These are phyloP conservation scores for Urocynchramus pylzowi DNA, from an alignment of 2,113 vertebrate species.

Conservation along the genomic window DNA sequence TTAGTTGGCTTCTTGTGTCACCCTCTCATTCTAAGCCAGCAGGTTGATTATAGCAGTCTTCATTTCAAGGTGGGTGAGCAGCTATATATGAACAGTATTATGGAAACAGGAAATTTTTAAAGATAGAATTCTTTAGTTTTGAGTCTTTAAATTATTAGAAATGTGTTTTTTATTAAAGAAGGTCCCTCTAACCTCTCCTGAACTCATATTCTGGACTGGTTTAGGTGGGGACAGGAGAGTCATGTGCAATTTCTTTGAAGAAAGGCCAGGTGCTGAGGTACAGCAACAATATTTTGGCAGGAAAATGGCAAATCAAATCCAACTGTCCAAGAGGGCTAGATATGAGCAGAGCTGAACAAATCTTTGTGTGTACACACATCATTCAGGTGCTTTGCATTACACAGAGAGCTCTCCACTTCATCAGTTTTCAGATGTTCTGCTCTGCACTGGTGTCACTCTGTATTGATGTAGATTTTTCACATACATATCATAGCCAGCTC, in stretches of 20 bases:
- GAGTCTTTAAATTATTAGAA: slow-evolving; percentile 11
- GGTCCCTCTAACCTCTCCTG: slow-evolving; percentile 19
- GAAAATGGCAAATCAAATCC: slow-evolving; percentile 63
- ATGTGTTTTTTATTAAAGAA: background rate
- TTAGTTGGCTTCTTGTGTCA: background rate
- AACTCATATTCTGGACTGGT: slow-evolving; percentile 32
- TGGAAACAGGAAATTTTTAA: background rate
- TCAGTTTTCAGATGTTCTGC: slow-evolving; percentile 48
- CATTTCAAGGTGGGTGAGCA: background rate
- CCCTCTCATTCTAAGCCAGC: background rate
- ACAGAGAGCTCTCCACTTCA: slow-evolving; percentile 44
- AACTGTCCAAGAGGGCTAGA: slow-evolving; percentile 59
- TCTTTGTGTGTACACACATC: slow-evolving; percentile 52
- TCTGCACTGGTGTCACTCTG: slow-evolving; percentile 10
- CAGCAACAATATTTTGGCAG: slow-evolving; percentile 57
- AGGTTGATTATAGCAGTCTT: background rate
- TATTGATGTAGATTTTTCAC: slow-evolving; percentile 46
- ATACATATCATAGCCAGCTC: background rate
- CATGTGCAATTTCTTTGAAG: slow-evolving; percentile 33
- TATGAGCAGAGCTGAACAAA: slow-evolving; percentile 57
- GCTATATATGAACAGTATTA: background rate
- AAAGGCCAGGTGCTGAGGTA: slow-evolving; percentile 55
- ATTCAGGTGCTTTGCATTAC: slow-evolving; percentile 65
- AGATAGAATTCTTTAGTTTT: background rate
- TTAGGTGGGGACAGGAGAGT: slow-evolving; percentile 41